phyloP scores from a whole-genome alignment of 2,888 invertebrate genomes.

The Epiblema foenella region DNA sequence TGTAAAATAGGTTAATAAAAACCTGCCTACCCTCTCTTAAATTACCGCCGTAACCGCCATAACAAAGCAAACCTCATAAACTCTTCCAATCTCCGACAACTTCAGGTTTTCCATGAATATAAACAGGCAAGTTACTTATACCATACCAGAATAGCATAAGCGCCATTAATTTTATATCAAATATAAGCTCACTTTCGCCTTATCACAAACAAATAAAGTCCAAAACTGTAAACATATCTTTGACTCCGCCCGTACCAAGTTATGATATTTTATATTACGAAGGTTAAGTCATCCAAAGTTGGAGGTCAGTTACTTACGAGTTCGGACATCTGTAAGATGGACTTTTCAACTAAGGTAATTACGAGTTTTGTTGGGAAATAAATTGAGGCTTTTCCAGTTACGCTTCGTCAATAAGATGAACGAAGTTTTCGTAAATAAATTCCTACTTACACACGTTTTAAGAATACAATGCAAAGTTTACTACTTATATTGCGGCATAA shows the following conservation, averaged over 20 bases:
- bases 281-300: conserved; percentile 21
- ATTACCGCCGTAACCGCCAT: background rate
- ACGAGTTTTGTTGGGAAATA: conserved; percentile 13
- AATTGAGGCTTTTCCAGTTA: conserved; percentile 3
- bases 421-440: background rate
- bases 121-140: conserved; percentile 15
- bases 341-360: conserved; percentile 36
- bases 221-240: background rate
- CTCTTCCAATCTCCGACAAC: conserved; percentile 30
- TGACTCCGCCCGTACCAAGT: background rate
- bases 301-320: conserved; percentile 35
- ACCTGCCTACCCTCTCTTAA: background rate
- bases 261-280: background rate
- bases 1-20: background rate
- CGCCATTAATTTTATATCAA: background rate
- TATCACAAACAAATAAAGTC: background rate
- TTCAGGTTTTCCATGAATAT: conserved; percentile 40
- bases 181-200: background rate
- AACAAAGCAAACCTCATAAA: conserved; percentile 32
- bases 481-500: too few relatives aligned
- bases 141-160: too few relatives aligned
- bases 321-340: conserved; percentile 38
- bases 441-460: too few relatives aligned
- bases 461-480: too few relatives aligned
- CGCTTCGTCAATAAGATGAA: background rate